Percentiles rank a stretch among this genome's conserved stretches.
Conservation (phyloP, 2,113 vertebrate species). For the Lasiurus cinereus region DNA sequence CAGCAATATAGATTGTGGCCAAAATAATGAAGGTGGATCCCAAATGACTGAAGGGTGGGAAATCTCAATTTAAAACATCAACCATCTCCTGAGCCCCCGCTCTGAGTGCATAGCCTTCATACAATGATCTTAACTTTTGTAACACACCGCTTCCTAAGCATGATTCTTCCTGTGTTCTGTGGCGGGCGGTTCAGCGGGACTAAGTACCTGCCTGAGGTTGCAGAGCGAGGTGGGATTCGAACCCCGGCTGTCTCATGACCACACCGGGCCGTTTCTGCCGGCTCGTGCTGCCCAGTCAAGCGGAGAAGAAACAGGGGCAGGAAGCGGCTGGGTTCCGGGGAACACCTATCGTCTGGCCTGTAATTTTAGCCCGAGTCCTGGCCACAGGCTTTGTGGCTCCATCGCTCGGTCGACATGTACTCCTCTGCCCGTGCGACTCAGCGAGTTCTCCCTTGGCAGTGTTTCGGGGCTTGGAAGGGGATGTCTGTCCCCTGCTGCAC, state of each 20-base stretch:
- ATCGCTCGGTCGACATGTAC: neutral
- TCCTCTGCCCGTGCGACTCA: neutral
- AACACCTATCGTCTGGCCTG: neutral
- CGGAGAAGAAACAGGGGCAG: slow-evolving; percentile 1
- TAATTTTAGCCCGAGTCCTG: slow-evolving; percentile 5
- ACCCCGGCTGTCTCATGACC: neutral
- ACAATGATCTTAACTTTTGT: neutral
- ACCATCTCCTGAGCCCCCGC: neutral
- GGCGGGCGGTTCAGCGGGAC: neutral
- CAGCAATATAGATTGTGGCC: neutral
- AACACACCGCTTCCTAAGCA: neutral
- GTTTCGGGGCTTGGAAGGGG: neutral
- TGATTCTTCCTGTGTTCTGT: neutral
- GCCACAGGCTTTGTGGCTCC: neutral
- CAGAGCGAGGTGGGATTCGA: neutral
- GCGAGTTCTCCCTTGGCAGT: neutral
- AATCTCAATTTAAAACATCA: neutral
- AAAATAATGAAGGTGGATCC: neutral
- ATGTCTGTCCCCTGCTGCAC: slow-evolving; percentile 44
- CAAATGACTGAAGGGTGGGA: neutral
- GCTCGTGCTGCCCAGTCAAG: neutral
- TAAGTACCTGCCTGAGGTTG: neutral
- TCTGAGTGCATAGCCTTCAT: neutral
- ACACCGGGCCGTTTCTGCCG: neutral
- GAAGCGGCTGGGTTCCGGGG: slow-evolving; percentile 41